These are phyloP conservation scores for Choloepus hoffmanni DNA, from an alignment of 2,113 vertebrate species.

Conservation along the genomic window DNA sequence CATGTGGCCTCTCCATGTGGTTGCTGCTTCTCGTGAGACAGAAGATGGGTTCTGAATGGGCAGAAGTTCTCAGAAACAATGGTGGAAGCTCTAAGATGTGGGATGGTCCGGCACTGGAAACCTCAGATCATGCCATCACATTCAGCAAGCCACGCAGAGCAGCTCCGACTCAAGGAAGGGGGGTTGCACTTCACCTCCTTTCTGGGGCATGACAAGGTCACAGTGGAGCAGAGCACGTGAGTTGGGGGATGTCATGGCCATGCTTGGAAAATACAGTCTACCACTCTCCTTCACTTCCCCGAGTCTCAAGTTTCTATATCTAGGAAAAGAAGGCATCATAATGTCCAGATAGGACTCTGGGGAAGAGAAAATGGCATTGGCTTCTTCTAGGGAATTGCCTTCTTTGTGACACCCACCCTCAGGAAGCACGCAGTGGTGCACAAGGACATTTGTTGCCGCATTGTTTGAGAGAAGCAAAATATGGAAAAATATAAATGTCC, in stretches of 20 bases:
- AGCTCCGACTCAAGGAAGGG: neutral
- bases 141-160: neutral
- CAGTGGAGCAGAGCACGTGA: neutral
- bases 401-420: accelerated
- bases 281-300: neutral
- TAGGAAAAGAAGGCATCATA: neutral
- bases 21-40: neutral
- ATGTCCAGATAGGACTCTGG: too few relatives aligned
- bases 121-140: too few relatives aligned
- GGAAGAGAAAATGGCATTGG: neutral
- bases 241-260: too few relatives aligned
- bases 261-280: neutral
- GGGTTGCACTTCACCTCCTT: too few relatives aligned
- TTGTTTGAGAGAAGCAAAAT: too few relatives aligned
- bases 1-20: neutral
- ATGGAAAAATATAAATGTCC: too few relatives aligned
- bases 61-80: neutral
- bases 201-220: neutral
- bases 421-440: accelerated
- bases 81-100: neutral
- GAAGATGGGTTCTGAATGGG: neutral
- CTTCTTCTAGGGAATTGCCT: neutral
- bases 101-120: neutral
- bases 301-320: neutral
- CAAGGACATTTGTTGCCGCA: accelerated